These are phyloP conservation scores for Scylla paramamosain DNA, from an alignment of 1,140 invertebrate genomes.

Conservation along the genomic window DNA sequence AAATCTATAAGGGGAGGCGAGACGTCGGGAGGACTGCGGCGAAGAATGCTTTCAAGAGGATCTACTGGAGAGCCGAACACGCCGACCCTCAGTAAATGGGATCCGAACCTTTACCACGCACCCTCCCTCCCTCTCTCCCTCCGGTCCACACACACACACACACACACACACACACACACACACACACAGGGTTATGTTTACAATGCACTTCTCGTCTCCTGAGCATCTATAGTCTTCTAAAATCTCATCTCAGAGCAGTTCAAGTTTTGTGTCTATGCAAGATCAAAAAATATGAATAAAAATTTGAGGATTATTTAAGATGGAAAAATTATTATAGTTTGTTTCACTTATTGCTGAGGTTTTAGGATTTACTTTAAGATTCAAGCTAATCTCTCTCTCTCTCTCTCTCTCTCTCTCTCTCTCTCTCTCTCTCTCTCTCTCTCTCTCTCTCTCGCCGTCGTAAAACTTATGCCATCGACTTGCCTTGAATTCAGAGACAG, in stretches of 20 bases:
- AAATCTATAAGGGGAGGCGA: conserved; percentile 32
- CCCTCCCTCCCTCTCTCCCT: no score
- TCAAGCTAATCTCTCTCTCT: not conserved
- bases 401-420: conserved; percentile 20
- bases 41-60: conserved; percentile 49
- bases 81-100: not conserved
- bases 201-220: no score
- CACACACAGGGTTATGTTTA: not conserved
- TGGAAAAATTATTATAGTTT: no score
- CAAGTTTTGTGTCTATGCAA: no score
- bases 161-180: not conserved
- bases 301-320: no score
- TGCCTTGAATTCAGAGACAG: not conserved
- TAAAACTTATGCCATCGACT: conserved; percentile 25
- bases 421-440: conserved; percentile 30
- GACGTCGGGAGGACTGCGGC: not conserved
- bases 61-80: not conserved
- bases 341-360: no score
- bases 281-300: no score
- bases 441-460: not conserved
- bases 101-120: not conserved
- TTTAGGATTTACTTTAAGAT: no score
- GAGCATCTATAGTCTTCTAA: no score
- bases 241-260: no score
- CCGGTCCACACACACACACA: no score